Conservation (phyloP, 2,888 invertebrate genomes). For the Nycteola revayana region DNA sequence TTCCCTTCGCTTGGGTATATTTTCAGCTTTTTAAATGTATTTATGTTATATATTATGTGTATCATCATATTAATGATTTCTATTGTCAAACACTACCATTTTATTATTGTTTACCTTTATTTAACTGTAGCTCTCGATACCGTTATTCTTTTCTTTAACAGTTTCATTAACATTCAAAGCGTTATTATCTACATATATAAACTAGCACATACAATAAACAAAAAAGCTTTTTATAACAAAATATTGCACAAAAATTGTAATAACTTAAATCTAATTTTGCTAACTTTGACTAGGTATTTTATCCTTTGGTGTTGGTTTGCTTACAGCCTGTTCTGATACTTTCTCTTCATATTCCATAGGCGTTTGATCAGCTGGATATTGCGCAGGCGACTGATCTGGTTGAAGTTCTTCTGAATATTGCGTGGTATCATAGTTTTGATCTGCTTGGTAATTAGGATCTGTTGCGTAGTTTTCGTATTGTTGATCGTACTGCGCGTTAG, state of each 20-base stretch:
- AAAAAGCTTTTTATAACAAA: slow-evolving; percentile 48
- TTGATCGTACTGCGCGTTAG: slow-evolving; percentile 34
- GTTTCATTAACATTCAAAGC: slow-evolving; percentile 45
- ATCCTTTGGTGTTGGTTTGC: slow-evolving; percentile 45
- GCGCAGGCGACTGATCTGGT: slow-evolving; percentile 12
- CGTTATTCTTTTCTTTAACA: neutral
- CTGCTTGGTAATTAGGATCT: slow-evolving; percentile 51
- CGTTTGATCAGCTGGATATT: slow-evolving; percentile 23
- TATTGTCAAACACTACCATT: neutral
- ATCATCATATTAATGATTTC: slow-evolving; percentile 2
- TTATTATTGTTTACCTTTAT: no score
- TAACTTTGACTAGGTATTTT: slow-evolving; percentile 62
- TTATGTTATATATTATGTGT: neutral
- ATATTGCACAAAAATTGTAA: slow-evolving; percentile 60
- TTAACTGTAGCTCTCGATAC: no score
- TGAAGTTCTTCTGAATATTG: slow-evolving; percentile 45
- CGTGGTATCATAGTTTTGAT: slow-evolving; percentile 50
- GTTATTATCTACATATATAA: slow-evolving; percentile 26
- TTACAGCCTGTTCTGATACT: slow-evolving; percentile 26
- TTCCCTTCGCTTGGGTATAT: no score
- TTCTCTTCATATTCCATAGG: slow-evolving; percentile 15
- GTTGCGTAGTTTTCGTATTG: slow-evolving; percentile 56
- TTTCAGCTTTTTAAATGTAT: no score
- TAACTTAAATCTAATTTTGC: slow-evolving; percentile 41
- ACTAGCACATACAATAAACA: slow-evolving; percentile 39